Percentiles rank a stretch among this genome's conserved stretches.
Evolutionary conservation across 2,888 invertebrate species (phyloP).

Genomic region (Coecobrya sp.): DNA sequence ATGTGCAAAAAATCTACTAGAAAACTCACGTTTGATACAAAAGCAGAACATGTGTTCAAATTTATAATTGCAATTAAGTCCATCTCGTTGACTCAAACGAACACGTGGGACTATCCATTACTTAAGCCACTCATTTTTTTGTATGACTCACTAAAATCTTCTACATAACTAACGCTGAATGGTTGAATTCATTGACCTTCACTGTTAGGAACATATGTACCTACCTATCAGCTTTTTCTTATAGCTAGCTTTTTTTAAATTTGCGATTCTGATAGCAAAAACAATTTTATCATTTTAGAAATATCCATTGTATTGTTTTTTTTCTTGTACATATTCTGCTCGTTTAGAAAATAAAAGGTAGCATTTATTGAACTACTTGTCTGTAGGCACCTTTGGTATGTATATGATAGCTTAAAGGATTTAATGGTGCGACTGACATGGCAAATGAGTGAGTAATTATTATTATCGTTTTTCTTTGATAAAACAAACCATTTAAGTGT

Average conservation of each 20-base stretch:
- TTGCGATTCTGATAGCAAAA: conserved; percentile 33
- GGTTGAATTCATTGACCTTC: conserved; percentile 57
- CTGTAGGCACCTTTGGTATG: background rate
- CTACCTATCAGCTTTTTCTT: conserved; percentile 8
- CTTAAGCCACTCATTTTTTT: too few species aligned
- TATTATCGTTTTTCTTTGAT: background rate
- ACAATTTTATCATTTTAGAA: background rate
- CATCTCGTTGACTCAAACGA: background rate
- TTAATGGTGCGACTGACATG: background rate
- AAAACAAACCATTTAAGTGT: background rate
- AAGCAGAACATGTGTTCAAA: background rate
- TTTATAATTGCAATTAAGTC: conserved; percentile 34
- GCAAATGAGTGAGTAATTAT: background rate
- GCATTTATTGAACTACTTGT: background rate
- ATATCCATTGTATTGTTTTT: background rate
- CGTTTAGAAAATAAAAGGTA: conserved; percentile 47
- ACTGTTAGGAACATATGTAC: background rate
- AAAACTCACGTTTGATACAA: background rate
- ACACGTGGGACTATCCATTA: conserved; percentile 20
- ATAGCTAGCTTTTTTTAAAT: background rate
- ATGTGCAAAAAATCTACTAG: background rate
- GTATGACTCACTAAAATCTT: background rate
- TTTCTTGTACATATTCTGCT: conserved; percentile 2
- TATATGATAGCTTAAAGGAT: background rate
- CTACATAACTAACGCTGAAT: background rate